Conservation (phyloP, 2,888 invertebrate genomes). For the Pristionchus mayeri region DNA sequence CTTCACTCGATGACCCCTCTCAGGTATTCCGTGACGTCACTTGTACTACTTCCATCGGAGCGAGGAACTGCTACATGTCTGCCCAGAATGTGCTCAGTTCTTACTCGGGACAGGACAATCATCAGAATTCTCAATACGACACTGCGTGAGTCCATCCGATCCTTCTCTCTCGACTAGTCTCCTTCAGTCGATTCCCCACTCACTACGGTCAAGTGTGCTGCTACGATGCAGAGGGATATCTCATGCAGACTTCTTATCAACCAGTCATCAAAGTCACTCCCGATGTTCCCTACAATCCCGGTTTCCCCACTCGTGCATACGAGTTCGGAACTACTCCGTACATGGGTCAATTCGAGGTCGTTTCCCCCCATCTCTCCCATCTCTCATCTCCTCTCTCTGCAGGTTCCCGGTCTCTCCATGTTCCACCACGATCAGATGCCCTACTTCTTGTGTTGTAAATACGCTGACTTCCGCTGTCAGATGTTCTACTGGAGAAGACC, state of each 20-base stretch:
- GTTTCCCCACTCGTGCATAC: slow-evolving; percentile 78
- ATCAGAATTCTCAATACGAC: slow-evolving; percentile 45
- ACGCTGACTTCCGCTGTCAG: slow-evolving; percentile 95
- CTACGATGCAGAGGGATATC: slow-evolving; percentile 90
- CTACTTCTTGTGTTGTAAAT: slow-evolving; percentile 93
- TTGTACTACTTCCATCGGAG: slow-evolving; percentile 90
- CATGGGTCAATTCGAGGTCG: slow-evolving; percentile 91
- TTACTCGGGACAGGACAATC: slow-evolving; percentile 68
- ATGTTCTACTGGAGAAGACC: slow-evolving; percentile 91
- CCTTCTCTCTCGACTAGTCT: not conserved
- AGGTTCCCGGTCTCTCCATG: slow-evolving; percentile 91
- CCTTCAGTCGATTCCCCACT: slow-evolving; percentile 74
- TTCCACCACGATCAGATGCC: slow-evolving; percentile 97
- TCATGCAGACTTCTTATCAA: slow-evolving; percentile 95
- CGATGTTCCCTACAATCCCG: slow-evolving; percentile 73
- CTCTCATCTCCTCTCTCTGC: too few relatives aligned
- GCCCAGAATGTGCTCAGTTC: slow-evolving; percentile 74
- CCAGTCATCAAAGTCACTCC: slow-evolving; percentile 79
- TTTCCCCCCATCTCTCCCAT: not conserved
- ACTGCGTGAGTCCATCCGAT: slow-evolving; percentile 60
- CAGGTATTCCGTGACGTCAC: slow-evolving; percentile 74
- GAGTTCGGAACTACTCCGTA: slow-evolving; percentile 93
- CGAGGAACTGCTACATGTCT: slow-evolving; percentile 85
- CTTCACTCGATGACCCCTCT: not conserved
- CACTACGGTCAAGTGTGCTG: slow-evolving; percentile 92